phyloP scores from a whole-genome alignment of 2,888 invertebrate species.

The Gibbula magus region DNA sequence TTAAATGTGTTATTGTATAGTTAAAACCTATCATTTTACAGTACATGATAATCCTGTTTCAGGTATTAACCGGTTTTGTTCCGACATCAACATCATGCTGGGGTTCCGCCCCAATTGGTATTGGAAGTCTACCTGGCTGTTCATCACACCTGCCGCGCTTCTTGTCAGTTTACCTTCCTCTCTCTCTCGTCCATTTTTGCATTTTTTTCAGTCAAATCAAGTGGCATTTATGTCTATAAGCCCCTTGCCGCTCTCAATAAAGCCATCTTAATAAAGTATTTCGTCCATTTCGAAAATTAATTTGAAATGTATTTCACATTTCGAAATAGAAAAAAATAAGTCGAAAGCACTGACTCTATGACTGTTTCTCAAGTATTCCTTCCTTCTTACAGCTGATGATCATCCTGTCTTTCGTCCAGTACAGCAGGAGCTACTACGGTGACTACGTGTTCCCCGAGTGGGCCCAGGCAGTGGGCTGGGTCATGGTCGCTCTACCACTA shows the following conservation, averaged over 20 bases:
- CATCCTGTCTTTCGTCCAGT: conserved; percentile 53
- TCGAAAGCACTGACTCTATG: no score
- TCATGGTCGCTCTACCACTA: conserved; percentile 50
- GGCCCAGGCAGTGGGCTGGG: conserved; percentile 52
- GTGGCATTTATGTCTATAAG: no score
- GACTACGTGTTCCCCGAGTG: conserved; percentile 50
- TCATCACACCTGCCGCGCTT: conserved; percentile 59
- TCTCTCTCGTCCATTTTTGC: no score
- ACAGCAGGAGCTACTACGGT: conserved; percentile 49
- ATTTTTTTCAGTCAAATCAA: no score
- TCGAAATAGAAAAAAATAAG: no score
- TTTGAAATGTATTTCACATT: no score
- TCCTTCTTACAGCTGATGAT: conserved; percentile 48
- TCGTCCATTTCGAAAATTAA: no score
- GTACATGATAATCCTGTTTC: not conserved
- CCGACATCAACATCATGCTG: conserved; percentile 63
- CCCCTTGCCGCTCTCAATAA: no score
- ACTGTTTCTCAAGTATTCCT: no score
- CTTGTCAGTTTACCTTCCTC: conserved; percentile 47
- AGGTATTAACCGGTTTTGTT: conserved; percentile 58
- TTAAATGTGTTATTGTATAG: no score
- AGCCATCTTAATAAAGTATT: no score
- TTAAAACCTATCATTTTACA: no score
- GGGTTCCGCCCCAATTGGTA: conserved; percentile 51
- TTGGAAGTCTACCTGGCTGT: conserved; percentile 57